Base-by-base conservation (phyloP, 2,113 vertebrate genomes). In the Cavia porcellus region DNA sequence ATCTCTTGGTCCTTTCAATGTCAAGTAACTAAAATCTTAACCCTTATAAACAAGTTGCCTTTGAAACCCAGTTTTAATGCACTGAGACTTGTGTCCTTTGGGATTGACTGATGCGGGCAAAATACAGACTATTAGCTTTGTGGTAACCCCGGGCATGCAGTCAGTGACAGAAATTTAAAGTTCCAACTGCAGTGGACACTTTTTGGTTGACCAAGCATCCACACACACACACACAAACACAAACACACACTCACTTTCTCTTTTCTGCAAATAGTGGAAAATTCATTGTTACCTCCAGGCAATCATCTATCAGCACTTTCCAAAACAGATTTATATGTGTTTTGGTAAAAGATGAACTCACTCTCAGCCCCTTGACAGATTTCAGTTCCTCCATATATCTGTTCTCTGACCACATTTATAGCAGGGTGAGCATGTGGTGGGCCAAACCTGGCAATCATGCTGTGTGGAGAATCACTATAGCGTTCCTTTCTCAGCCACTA, bases 161-260 rank as follows among this genome's bases (percentile, higher is more conserved):
- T 84, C n/a, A 45, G 28, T 45, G 57, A 24, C 20, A 80, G 57
- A 95, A 92, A 84, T 89, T 84, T 80, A 59, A 52, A 75, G 89
- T 92, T 62, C 42, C 38, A 87, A 17, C 19, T 30, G 5, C 42
- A n/a, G 9, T 25, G 55, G 14, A 74, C 38, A 50, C 70, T 74
- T 50, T 35, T 32, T 70, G 28, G 9, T 66, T 3, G 7, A 84
- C 9, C 57, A 19, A 82, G 59, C 3, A 25, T 30, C 30, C 59
- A 50, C 47, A 66, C 24, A 82, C 32, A 66, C 7, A n/a, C n/a
- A n/a, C n/a, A n/a, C n/a, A n/a, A n/a, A n/a, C n/a, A n/a, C n/a
- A n/a, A n/a, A n/a, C n/a, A n/a, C n/a, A n/a, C n/a, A n/a, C n/a
- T n/a, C n/a, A 15, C 42, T 83, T 61, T 42, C 32, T 82, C 47